Evolutionary conservation across 2,113 vertebrate genomes (phyloP).

Genomic region (Sphaerodactylus townsendi): DNA sequence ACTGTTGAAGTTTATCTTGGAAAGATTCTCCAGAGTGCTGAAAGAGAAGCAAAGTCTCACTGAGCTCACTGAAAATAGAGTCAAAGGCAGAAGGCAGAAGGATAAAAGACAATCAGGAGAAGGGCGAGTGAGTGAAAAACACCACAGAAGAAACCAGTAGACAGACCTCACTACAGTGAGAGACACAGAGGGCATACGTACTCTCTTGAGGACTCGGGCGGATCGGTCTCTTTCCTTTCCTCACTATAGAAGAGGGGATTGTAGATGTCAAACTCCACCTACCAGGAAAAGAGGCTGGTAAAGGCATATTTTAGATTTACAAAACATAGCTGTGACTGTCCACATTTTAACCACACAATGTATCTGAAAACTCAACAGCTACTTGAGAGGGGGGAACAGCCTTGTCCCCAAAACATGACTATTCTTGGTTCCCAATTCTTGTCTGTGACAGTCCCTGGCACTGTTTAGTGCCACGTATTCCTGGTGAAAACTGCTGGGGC

Average conservation of each 20-base stretch:
- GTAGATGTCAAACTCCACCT: constrained; percentile 85
- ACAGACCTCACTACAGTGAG: neutral
- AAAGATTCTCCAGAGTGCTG: constrained; percentile 68
- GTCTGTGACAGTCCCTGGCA: neutral
- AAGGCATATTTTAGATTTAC: neutral
- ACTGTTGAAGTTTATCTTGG: constrained; percentile 71
- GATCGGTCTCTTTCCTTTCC: constrained; percentile 58
- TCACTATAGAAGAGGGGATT: constrained; percentile 73
- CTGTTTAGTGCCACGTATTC: neutral
- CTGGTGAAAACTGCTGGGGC: neutral
- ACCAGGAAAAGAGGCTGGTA: neutral
- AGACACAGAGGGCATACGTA: constrained; percentile 51
- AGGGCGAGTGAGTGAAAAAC: neutral
- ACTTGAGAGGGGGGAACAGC: too few relatives aligned
- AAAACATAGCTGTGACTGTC: neutral
- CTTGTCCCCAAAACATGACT: neutral
- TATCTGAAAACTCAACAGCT: neutral
- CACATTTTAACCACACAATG: neutral
- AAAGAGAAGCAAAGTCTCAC: neutral
- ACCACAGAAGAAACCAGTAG: neutral
- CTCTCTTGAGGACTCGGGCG: constrained; percentile 66
- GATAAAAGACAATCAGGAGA: neutral
- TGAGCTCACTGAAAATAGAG: neutral
- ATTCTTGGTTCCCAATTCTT: neutral
- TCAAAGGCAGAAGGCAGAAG: neutral